phyloP scores from a whole-genome alignment of 2,797 vertebrate genomes.

The Varecia variegata region DNA sequence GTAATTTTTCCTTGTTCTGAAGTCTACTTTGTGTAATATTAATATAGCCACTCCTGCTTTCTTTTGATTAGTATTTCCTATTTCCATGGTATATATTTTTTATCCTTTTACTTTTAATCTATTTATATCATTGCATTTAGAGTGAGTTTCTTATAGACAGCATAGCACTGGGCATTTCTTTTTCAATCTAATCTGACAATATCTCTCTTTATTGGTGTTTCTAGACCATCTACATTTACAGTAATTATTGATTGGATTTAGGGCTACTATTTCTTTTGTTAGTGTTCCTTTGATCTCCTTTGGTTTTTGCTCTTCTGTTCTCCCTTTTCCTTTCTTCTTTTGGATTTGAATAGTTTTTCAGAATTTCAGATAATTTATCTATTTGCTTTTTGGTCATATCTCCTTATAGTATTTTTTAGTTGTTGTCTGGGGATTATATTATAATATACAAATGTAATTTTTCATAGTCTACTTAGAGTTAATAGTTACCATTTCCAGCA shows the following conservation, averaged over 20 bases:
- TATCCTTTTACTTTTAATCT: background rate
- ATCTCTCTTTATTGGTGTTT: background rate
- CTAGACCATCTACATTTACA: background rate
- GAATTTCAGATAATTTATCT: background rate
- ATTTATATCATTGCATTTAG: background rate
- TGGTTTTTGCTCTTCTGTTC: background rate
- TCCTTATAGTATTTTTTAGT: background rate
- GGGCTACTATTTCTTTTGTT: background rate
- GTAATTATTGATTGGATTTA: background rate
- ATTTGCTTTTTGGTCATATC: background rate
- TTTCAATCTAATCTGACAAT: background rate
- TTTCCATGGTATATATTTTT: background rate
- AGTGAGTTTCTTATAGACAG: background rate
- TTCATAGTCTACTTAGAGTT: background rate
- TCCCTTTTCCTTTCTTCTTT: background rate
- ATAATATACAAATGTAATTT: background rate
- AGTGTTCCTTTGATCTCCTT: background rate
- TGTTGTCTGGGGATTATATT: background rate
- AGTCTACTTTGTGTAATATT: background rate
- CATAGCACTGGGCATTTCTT: background rate
- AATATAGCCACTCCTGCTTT: background rate
- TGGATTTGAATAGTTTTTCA: conserved; percentile 7
- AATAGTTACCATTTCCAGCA: background rate
- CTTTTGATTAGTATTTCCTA: background rate
- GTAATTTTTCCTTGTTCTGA: background rate